Evolutionary conservation across 1,140 invertebrate species (phyloP), one percentile per base, ranked within the genome.

Genomic region (Meloidogyne hapla): DNA sequence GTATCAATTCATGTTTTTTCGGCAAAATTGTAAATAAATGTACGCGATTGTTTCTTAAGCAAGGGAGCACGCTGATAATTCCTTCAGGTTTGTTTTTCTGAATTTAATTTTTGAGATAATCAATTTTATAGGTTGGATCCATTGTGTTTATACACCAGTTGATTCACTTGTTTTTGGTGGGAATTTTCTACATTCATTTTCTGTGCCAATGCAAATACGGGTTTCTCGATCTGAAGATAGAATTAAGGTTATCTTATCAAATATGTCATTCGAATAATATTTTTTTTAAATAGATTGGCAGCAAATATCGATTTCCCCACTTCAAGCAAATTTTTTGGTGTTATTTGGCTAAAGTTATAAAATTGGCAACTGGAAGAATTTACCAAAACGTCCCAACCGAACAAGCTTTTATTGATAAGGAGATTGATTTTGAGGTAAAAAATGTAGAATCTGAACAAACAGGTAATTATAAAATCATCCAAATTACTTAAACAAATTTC

Each of bases 81-180:
- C 95, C 95, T 65, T 94, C 94, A 70, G 90, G 77, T 78, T 28
- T 25, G 13, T 28, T 56, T 18, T 18, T 21, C n/a, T n/a, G n/a
- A n/a, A 45, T 3, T 66, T 62, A 12, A 21, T 42, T 12, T 38
- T 23, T 9, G 15, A 4, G 18, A 3, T 13, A 15, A 6, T 15
- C 13, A 1, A 10, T 78, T 21, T 80, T 78, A 65, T 42, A 78
- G 77, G 90, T 15, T 99, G 96, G 96, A 98, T 99, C 82, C 96
- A 99, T 89, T 95, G 95, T 5, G 96, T 98, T 0, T 97, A 94
- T 87, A 98, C 96, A 0, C 94, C 94, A 0, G 91, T 92, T 69
- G 95, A 99, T 88, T 95, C 94, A 0, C 88, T 99, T 0, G 95
- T 98, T 2, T 98, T 98, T 90, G 96, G 96, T 10, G 96, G 96